Conservation (phyloP, 2,797 vertebrate species). For the Platalea minor region DNA sequence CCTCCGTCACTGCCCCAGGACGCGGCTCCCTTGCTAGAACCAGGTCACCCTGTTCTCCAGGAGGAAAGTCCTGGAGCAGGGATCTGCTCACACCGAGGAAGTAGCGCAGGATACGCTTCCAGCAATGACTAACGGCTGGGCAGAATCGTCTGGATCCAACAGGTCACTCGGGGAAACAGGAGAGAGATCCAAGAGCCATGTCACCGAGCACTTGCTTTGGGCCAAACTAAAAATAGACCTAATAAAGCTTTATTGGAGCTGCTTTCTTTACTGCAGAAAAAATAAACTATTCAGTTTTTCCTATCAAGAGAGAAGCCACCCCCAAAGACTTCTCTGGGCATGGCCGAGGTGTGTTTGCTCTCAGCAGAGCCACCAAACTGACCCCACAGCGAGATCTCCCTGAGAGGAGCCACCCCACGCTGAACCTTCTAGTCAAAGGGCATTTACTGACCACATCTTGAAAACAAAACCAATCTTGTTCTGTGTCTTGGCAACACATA, state of each 20-base stretch:
- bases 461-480: too few species aligned
- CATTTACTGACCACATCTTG: too few species aligned
- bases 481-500: too few species aligned
- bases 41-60: not conserved
- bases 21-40: not conserved
- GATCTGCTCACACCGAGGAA: not conserved
- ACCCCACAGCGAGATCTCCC: not conserved
- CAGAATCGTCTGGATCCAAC: not conserved
- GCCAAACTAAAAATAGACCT: conserved; percentile 6
- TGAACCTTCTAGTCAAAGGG: too few species aligned
- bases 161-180: not conserved
- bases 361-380: not conserved
- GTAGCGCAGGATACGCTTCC: not conserved
- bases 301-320: not conserved
- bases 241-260: not conserved
- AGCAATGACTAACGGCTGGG: not conserved
- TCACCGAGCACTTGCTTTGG: not conserved
- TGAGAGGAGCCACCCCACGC: not conserved
- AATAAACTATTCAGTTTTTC: not conserved
- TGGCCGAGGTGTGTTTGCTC: not conserved
- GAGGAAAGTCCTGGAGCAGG: not conserved
- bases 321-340: not conserved
- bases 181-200: conserved; percentile 4
- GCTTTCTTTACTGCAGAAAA: not conserved
- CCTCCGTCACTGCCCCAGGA: fast-evolving